Conservation (phyloP, 2,888 invertebrate species). For the Tanypteryx hageni region DNA sequence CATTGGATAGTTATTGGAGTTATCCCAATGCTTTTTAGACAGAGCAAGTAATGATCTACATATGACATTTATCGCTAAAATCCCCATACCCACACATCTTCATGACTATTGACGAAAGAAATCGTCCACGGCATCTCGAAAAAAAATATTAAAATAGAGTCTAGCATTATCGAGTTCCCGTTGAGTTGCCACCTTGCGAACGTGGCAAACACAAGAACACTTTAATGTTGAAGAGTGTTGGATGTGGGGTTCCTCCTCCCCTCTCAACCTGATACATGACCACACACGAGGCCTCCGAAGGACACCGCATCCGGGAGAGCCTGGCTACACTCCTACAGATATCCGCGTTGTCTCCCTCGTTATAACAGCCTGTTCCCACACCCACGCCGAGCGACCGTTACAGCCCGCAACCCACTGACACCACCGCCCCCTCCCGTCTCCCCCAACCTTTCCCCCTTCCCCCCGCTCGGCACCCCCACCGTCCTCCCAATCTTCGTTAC, state of each 20-base stretch:
- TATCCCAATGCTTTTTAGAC: too few species aligned
- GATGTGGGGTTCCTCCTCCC: neutral
- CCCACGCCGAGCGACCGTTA: slow-evolving; percentile 4
- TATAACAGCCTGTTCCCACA: slow-evolving; percentile 31
- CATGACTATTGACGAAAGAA: too few species aligned
- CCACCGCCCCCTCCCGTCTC: neutral
- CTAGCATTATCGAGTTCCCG: neutral
- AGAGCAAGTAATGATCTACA: too few species aligned
- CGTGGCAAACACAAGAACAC: neutral
- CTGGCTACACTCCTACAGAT: slow-evolving; percentile 32
- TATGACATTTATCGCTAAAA: too few species aligned
- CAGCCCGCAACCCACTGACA: neutral
- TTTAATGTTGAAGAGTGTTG: neutral
- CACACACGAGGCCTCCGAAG: slow-evolving; percentile 15
- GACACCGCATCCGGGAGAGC: neutral
- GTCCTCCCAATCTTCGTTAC: slow-evolving; percentile 10
- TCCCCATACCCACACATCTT: too few species aligned
- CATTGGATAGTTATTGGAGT: too few species aligned
- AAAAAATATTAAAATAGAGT: too few species aligned
- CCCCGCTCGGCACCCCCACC: neutral
- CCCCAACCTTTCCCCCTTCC: neutral
- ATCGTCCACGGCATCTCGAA: too few species aligned
- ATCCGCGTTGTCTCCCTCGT: slow-evolving; percentile 48
- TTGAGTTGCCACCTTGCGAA: neutral
- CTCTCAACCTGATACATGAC: neutral